Evolutionary conservation across 2,888 invertebrate genomes (phyloP), one percentile per base, ranked within the genome.

Genomic region (Trisateles emortualis): DNA sequence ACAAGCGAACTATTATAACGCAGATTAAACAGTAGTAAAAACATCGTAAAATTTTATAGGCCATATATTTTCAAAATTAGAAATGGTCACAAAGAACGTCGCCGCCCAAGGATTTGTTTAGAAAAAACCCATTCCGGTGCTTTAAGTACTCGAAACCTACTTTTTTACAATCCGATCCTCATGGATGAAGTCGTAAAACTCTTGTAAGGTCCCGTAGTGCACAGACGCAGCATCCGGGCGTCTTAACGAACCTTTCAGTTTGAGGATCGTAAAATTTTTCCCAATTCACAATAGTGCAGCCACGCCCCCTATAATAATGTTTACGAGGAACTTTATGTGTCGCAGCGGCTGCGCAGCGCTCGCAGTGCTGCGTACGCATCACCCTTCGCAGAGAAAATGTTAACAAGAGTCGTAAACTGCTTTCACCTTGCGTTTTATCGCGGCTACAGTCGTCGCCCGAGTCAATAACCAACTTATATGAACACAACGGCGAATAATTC

Each of bases 21-120:
- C 82, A 90, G 88, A 89, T 90, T 91, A 90, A 90, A 90, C 86
- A 87, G 89, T 88, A 88, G 87, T 92, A 90, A 92, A 91, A 77
- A 86, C 58, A 56, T 84, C 86, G 83, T 92, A 81, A 91, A 91
- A 81, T 84, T 87, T 88, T 87, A 89, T 88, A 78, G 79, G 79
- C 76, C 76, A 86, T 87, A 87, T 86, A 87, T 87, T 83, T 81
- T 79, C 74, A 73, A 85, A 90, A 86, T 87, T 85, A 79, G 82
- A 84, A 87, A 86, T 84, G 78, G 75, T 73, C 69, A 77, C 86
- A 86, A 87, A 87, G 84, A 72, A 73, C 78, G 81, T 82, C 75
- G 82, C 88, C 85, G 87, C 83, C 78, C 69, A 64, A 70, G 60
- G 73, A 74, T 64, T 60, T 75, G 77, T 82, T 81, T 81, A 78